phyloP scores from a whole-genome alignment of 2,888 invertebrate species.

The Pseudococcus viburni region DNA sequence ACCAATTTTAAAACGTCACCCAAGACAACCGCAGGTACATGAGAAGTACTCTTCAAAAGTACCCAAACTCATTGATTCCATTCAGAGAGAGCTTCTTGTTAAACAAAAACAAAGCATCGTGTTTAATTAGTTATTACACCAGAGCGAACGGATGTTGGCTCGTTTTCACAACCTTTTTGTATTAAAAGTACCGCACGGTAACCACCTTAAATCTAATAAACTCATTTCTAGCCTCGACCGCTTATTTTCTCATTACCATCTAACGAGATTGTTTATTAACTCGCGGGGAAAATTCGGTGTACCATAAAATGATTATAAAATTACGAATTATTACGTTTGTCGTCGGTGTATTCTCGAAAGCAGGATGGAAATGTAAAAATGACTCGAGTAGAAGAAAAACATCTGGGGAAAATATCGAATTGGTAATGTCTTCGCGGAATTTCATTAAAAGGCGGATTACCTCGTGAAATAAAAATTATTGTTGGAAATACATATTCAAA shows the following conservation, averaged over 20 bases:
- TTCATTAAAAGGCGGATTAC: no score
- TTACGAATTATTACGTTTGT: constrained; percentile 12
- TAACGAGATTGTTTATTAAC: constrained; percentile 34
- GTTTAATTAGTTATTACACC: constrained; percentile 40
- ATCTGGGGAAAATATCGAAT: neutral
- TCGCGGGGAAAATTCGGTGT: neutral
- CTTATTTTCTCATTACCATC: constrained; percentile 34
- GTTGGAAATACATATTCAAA: no score
- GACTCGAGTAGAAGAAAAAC: neutral
- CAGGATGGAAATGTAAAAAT: neutral
- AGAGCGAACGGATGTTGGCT: constrained; percentile 28
- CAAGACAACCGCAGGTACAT: neutral
- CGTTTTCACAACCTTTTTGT: constrained; percentile 37
- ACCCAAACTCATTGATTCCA: constrained; percentile 8
- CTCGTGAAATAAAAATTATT: no score
- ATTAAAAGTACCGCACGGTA: constrained; percentile 11
- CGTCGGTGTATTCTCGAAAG: neutral
- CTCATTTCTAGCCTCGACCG: constrained; percentile 29
- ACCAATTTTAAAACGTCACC: neutral
- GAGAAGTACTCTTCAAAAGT: neutral
- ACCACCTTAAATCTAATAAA: constrained; percentile 27
- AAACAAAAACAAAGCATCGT: neutral
- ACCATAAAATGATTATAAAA: constrained; percentile 30
- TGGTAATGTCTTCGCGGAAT: neutral
- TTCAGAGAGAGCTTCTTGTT: neutral